Percentiles rank a stretch among this genome's conserved stretches.
phyloP scores from a whole-genome alignment of 1,140 invertebrate species.

The Drosophila truncata region DNA sequence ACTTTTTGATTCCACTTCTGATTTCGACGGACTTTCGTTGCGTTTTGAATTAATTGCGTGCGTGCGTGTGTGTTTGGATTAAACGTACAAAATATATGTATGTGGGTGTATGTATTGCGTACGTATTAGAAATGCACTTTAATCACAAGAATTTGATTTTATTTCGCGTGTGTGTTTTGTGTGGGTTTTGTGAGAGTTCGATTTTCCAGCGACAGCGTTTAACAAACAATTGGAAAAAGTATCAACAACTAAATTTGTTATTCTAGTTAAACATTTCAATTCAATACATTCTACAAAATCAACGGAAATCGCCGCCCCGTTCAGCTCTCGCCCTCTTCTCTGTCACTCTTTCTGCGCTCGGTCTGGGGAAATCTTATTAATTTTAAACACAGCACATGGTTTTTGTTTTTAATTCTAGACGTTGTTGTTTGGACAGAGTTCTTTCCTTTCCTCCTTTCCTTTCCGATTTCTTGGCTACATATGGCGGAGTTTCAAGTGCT shows the following conservation, averaged over 20 bases:
- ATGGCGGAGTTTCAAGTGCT: conserved; percentile 65
- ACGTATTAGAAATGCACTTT: conserved; percentile 84
- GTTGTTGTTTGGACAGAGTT: conserved; percentile 41
- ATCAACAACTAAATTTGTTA: conserved; percentile 85
- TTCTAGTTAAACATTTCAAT: conserved; percentile 82
- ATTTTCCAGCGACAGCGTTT: conserved; percentile 61
- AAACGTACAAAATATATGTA: conserved; percentile 17
- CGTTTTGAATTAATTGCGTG: conserved; percentile 36
- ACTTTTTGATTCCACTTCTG: conserved; percentile 22
- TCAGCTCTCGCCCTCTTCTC: conserved; percentile 39
- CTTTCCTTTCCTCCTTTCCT: conserved; percentile 21
- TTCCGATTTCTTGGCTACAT: conserved; percentile 31
- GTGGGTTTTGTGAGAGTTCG: conserved; percentile 30
- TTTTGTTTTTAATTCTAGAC: conserved; percentile 45
- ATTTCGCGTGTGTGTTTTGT: conserved; percentile 47
- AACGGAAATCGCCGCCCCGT: conserved; percentile 75
- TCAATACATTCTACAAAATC: conserved; percentile 76
- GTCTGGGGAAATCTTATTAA: conserved; percentile 32
- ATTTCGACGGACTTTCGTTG: conserved; percentile 50
- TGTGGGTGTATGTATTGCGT: conserved; percentile 44
- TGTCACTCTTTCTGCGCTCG: conserved; percentile 19
- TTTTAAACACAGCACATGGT: conserved; percentile 69
- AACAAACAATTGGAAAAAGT: conserved; percentile 82
- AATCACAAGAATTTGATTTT: conserved; percentile 84
- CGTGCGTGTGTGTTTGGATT: conserved; percentile 24